These are phyloP conservation scores for Calameuta pallipes DNA, from an alignment of 2,888 invertebrate genomes.

Conservation along the genomic window DNA sequence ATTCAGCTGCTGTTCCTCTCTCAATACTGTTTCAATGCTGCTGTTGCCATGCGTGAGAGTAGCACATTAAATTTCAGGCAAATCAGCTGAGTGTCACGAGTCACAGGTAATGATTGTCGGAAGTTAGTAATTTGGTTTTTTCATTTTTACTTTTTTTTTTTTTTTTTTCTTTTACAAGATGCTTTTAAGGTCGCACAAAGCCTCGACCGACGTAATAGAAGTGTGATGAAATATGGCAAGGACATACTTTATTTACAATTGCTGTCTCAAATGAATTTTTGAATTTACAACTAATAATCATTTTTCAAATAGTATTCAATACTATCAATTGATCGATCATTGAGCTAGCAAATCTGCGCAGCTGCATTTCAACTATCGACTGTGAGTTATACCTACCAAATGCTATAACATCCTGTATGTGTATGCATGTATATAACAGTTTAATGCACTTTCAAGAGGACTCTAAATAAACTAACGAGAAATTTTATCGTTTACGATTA, in stretches of 20 bases:
- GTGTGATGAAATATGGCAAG: not conserved
- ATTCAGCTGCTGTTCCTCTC: not conserved
- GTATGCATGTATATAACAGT: slow-evolving; percentile 12
- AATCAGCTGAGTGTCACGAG: not conserved
- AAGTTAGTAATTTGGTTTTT: slow-evolving; percentile 1
- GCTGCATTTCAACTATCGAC: not conserved
- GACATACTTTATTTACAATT: not conserved
- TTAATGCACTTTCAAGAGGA: slow-evolving; percentile 54
- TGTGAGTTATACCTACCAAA: not conserved
- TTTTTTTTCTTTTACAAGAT: not conserved
- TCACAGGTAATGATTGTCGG: not conserved
- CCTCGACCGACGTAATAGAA: not conserved
- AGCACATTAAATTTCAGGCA: not conserved
- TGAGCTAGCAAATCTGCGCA: not conserved
- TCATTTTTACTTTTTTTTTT: not conserved
- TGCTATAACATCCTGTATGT: not conserved
- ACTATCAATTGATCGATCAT: not conserved
- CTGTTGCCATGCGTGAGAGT: not conserved
- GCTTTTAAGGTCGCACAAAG: not conserved
- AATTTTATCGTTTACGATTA: not conserved
- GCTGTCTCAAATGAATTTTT: not conserved
- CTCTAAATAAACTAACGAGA: slow-evolving; percentile 40
- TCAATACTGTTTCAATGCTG: not conserved
- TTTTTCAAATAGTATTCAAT: not conserved
- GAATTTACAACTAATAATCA: not conserved